These are phyloP conservation scores for Drosophila ambigua DNA, from an alignment of 1,140 invertebrate species.

Conservation along the genomic window DNA sequence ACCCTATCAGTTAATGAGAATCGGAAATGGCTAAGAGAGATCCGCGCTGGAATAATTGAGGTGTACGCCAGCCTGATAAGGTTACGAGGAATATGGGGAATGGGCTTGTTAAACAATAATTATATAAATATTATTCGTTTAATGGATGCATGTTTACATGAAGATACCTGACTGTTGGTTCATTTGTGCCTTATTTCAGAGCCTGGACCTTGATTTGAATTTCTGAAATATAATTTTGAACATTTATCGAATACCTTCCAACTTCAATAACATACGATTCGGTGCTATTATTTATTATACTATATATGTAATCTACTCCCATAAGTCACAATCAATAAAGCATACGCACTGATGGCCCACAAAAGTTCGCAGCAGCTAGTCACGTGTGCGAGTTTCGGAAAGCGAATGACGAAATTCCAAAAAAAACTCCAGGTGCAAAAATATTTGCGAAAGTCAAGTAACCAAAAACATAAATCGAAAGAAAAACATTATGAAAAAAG, in stretches of 20 bases:
- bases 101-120: no score
- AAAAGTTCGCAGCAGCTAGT: constrained; percentile 22
- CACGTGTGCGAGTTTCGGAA: constrained; percentile 27
- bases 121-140: no score
- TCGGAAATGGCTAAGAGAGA: constrained; percentile 31
- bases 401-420: constrained; percentile 29
- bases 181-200: no score
- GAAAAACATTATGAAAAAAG: constrained; percentile 32
- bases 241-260: no score
- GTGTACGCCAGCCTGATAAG: no score
- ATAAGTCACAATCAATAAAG: constrained; percentile 36
- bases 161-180: no score
- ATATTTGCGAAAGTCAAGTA: constrained; percentile 2
- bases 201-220: no score
- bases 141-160: no score
- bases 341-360: constrained; percentile 48
- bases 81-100: no score
- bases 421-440: constrained; percentile 18
- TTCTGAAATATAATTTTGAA: no score
- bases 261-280: no score
- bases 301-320: not conserved
- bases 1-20: constrained; percentile 37
- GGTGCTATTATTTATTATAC: not conserved
- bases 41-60: constrained; percentile 6
- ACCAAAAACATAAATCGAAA: constrained; percentile 10